A percentile compares a stretch with the other conserved stretches of the same genome.
phyloP scores from a whole-genome alignment of 2,888 invertebrate genomes.

The Campoletis raptor region DNA sequence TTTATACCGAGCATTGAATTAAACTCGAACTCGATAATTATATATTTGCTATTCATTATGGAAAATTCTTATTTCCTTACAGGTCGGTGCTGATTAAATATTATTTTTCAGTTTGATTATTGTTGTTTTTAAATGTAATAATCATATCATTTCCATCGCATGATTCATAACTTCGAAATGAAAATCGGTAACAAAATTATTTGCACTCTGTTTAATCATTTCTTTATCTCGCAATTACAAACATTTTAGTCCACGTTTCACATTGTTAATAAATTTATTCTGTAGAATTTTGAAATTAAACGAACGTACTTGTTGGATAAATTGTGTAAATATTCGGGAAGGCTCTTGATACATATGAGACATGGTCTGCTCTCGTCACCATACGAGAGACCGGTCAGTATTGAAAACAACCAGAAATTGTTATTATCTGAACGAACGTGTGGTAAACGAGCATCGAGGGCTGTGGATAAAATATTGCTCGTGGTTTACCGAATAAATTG shows the following conservation, averaged over 20 bases:
- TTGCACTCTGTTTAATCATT: not conserved
- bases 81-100: not conserved
- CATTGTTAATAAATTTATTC: not conserved
- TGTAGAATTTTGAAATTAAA: not conserved
- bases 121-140: not conserved
- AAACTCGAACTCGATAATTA: not conserved
- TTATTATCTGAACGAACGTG: constrained; percentile 48
- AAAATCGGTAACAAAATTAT: not conserved
- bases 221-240: not conserved
- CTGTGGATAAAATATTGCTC: constrained; percentile 57
- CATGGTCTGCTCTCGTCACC: not conserved
- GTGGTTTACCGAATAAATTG: constrained; percentile 64
- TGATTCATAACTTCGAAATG: not conserved
- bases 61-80: not conserved
- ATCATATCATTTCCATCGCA: not conserved
- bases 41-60: constrained; percentile 5
- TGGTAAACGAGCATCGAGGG: constrained; percentile 28
- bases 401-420: constrained; percentile 41
- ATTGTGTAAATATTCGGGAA: not conserved
- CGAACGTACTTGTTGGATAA: constrained; percentile 14
- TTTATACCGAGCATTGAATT: not conserved
- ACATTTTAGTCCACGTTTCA: not conserved
- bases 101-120: not conserved
- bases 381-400: constrained; percentile 11
- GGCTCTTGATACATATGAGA: not conserved